Evolutionary conservation across 2,113 vertebrate species (phyloP).

Genomic region (Oceanites oceanicus): DNA sequence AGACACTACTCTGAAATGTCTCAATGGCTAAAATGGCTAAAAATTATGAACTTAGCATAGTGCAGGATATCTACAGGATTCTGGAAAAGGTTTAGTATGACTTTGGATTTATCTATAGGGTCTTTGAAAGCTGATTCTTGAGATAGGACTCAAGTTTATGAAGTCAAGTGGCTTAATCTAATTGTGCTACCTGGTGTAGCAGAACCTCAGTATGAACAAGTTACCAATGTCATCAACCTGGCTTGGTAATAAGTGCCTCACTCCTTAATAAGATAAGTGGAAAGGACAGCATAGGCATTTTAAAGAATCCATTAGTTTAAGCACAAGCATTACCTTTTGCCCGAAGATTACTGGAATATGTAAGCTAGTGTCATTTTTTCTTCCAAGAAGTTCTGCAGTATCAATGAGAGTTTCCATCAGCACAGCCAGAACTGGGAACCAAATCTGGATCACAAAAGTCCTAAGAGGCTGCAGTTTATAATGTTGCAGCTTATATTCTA

Average conservation of each 20-base stretch:
- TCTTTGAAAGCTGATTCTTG: neutral
- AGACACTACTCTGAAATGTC: neutral
- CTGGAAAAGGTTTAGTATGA: neutral
- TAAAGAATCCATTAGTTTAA: neutral
- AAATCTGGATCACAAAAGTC: neutral
- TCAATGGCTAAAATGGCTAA: neutral
- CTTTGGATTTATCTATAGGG: neutral
- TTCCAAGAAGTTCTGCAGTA: neutral
- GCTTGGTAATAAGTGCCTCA: neutral
- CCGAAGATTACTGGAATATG: neutral
- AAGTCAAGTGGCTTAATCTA: neutral
- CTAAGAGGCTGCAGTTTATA: neutral
- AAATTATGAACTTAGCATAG: neutral
- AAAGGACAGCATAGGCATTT: neutral
- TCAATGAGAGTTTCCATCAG: neutral
- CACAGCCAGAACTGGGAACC: neutral
- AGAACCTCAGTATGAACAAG: neutral
- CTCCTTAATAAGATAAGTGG: neutral
- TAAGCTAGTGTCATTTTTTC: neutral
- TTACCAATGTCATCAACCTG: neutral
- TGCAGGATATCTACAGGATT: neutral
- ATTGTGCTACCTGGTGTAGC: neutral
- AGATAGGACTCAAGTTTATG: neutral
- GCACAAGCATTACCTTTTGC: neutral
- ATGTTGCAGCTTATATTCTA: neutral